These are phyloP conservation scores for Antheraea assamensis DNA, from an alignment of 2,888 invertebrate genomes.

Conservation along the genomic window DNA sequence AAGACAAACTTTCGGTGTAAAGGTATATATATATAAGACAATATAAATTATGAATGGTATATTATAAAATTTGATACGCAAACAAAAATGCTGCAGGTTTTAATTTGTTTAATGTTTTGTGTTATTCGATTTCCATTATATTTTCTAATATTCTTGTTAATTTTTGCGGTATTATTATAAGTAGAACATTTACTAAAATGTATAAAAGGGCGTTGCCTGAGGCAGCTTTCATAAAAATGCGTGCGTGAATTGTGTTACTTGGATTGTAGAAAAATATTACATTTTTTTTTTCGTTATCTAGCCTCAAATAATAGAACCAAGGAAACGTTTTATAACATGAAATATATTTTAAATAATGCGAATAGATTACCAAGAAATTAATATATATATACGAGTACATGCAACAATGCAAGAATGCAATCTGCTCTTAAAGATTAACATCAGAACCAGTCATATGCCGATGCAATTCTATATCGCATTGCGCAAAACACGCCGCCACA, in stretches of 20 bases:
- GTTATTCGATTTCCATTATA: not conserved
- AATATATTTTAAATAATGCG: no score
- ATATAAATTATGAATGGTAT: no score
- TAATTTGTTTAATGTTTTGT: not conserved
- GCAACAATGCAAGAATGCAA: constrained; percentile 7
- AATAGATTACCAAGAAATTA: not conserved
- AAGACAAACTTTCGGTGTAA: no score
- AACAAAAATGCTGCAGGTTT: not conserved
- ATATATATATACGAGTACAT: constrained; percentile 8
- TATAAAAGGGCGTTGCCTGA: not conserved
- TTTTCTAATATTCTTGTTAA: not conserved
- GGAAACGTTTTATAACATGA: not conserved
- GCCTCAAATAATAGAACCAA: not conserved
- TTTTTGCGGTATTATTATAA: not conserved
- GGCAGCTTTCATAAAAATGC: no score
- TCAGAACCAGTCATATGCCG: constrained; percentile 44
- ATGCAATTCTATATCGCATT: constrained; percentile 52
- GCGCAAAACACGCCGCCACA: constrained; percentile 48
- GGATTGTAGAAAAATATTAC: not conserved
- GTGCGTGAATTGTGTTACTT: no score
- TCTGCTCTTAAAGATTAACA: constrained; percentile 51
- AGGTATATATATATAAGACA: no score
- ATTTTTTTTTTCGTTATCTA: not conserved
- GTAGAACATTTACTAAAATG: not conserved
- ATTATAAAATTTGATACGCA: not conserved